Evolutionary conservation across 2,797 vertebrate genomes (phyloP).

Genomic region (Bovichtus variegatus): DNA sequence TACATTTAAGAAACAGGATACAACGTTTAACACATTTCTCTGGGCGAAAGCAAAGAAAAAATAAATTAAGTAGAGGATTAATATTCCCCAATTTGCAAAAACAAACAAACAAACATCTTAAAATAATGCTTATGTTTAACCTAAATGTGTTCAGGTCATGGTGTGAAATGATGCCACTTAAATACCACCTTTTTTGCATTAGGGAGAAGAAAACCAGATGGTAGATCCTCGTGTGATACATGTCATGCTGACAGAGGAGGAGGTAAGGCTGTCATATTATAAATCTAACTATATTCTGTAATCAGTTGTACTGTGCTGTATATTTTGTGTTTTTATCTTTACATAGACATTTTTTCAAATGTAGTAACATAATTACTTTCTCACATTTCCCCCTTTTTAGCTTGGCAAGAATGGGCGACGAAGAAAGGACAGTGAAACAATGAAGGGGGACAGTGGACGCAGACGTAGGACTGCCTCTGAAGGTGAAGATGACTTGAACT

Average conservation of each 20-base stretch:
- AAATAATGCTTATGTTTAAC: background rate
- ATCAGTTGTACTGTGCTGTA: background rate
- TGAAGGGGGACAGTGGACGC: slow-evolving; percentile 88
- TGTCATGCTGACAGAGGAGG: slow-evolving; percentile 92
- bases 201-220: slow-evolving; percentile 93
- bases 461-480: slow-evolving; percentile 93
- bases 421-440: slow-evolving; percentile 83
- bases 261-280: slow-evolving; percentile 82
- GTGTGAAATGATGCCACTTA: slow-evolving; percentile 7
- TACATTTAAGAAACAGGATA: background rate
- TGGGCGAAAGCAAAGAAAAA: background rate
- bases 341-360: background rate
- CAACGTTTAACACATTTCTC: background rate
- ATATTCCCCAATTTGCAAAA: background rate
- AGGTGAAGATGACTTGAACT: slow-evolving; percentile 91
- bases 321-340: background rate
- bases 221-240: slow-evolving; percentile 97
- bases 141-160: background rate
- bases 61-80: background rate
- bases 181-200: slow-evolving; percentile 4
- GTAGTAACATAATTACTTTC: background rate
- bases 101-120: background rate
- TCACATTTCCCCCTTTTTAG: slow-evolving; percentile 28
- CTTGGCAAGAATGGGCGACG: slow-evolving; percentile 74
- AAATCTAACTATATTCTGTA: background rate